Percentiles rank a stretch among this genome's conserved stretches.
Evolutionary conservation across 92 coral and sea anemone species (phyloP).

Genomic region (Siderastrea radians): DNA sequence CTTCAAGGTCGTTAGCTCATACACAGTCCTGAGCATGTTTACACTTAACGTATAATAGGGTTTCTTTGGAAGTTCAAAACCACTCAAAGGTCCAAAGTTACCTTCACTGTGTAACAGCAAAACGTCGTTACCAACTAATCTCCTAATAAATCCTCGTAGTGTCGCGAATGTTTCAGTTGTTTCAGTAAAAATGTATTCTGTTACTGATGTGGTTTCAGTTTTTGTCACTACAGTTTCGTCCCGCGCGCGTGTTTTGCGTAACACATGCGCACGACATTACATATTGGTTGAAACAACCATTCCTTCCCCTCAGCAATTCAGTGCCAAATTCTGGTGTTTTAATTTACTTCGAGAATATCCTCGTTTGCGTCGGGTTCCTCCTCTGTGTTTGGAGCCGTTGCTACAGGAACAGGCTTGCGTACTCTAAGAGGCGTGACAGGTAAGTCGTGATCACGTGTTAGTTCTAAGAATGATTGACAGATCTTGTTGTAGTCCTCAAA

Average conservation of each 20-base stretch:
- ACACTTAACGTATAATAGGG: too few species aligned
- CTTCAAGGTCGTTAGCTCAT: too few species aligned
- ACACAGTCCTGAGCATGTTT: too few species aligned
- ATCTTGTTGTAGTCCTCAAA: slow-evolving; percentile 82
- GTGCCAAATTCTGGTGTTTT: background rate
- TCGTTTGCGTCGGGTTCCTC: background rate
- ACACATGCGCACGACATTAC: background rate
- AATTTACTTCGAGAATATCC: background rate
- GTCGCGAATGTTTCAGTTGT: background rate
- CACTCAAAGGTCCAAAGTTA: too few species aligned
- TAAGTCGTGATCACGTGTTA: slow-evolving; percentile 59
- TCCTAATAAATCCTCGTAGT: background rate
- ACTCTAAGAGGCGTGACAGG: slow-evolving; percentile 81
- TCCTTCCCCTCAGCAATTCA: background rate
- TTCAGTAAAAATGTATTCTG: background rate
- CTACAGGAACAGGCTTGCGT: slow-evolving; percentile 73
- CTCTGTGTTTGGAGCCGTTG: slow-evolving; percentile 1
- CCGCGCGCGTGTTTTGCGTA: background rate
- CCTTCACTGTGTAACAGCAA: too few species aligned
- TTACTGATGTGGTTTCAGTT: background rate
- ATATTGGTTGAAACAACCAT: too few species aligned
- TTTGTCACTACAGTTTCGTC: background rate
- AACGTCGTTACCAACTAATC: too few species aligned
- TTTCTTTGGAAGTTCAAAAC: too few species aligned
- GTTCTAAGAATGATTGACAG: slow-evolving; percentile 78